phyloP scores from a whole-genome alignment of 2,113 vertebrate genomes.

The Rhizomys pruinosus region DNA sequence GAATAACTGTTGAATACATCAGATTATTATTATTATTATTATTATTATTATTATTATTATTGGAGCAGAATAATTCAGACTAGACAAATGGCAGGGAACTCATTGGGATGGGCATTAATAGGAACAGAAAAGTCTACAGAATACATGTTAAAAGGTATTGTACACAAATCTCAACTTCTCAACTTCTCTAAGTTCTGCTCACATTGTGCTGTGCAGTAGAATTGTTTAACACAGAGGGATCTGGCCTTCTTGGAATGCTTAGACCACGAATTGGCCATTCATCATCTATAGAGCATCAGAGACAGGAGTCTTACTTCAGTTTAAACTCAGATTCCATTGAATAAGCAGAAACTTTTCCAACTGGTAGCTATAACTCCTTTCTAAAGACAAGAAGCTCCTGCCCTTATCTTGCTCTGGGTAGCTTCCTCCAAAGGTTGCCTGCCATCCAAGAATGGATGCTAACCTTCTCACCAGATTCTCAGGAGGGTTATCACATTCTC shows the following conservation, averaged over 20 bases:
- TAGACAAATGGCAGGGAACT: not conserved
- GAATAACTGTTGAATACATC: not conserved
- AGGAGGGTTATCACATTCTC: not conserved
- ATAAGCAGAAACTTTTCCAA: conserved; percentile 1
- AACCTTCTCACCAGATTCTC: not conserved
- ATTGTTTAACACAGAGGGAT: not conserved
- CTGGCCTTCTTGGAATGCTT: not conserved
- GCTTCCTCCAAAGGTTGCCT: not conserved
- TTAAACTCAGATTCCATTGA: not conserved
- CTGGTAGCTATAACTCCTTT: not conserved
- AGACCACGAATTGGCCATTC: not conserved
- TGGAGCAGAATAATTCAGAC: not conserved
- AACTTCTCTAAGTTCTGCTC: not conserved
- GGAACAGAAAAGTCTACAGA: not conserved
- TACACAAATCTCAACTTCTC: not conserved
- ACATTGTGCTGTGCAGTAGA: fast-evolving
- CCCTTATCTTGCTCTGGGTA: not conserved
- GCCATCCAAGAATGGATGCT: not conserved
- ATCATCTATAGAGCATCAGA: not conserved
- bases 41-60: not conserved
- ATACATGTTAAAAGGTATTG: not conserved
- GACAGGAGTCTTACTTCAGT: not conserved
- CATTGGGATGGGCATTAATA: not conserved
- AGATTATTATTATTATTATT: not conserved
- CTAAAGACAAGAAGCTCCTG: not conserved